These are phyloP conservation scores for Trogon melanurus DNA, from an alignment of 2,113 vertebrate genomes.

Conservation along the genomic window DNA sequence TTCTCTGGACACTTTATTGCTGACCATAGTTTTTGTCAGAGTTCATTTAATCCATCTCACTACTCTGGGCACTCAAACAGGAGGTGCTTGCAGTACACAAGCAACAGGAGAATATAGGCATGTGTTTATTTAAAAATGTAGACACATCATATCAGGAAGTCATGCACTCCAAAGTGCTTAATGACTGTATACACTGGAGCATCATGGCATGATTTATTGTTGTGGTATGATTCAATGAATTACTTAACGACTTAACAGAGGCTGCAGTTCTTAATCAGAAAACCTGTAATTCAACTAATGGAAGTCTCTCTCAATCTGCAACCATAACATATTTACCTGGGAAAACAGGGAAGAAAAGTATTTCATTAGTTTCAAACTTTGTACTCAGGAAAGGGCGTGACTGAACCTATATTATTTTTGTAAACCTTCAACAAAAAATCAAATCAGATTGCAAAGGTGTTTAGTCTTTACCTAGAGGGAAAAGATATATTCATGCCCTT, in stretches of 20 bases:
- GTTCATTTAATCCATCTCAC: slow-evolving; percentile 18
- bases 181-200: slow-evolving; percentile 8
- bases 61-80: neutral
- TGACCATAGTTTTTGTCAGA: neutral
- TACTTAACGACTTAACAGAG: neutral
- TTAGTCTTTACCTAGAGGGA: neutral
- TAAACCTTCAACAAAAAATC: neutral
- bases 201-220: slow-evolving; percentile 18
- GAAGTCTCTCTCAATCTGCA: neutral
- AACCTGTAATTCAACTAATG: neutral
- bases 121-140: slow-evolving; percentile 44
- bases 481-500: neutral
- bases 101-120: slow-evolving; percentile 32
- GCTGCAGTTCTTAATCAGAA: neutral
- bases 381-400: neutral
- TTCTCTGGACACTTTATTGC: neutral
- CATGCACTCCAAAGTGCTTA: slow-evolving; percentile 50
- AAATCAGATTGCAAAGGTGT: neutral
- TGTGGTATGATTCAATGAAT: neutral
- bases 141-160: slow-evolving; percentile 28
- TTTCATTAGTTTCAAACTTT: neutral
- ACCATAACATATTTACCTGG: neutral
- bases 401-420: neutral
- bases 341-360: neutral
- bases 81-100: neutral